Evolutionary conservation across 2,797 vertebrate genomes (phyloP).

Genomic region (Pristis pectinata): DNA sequence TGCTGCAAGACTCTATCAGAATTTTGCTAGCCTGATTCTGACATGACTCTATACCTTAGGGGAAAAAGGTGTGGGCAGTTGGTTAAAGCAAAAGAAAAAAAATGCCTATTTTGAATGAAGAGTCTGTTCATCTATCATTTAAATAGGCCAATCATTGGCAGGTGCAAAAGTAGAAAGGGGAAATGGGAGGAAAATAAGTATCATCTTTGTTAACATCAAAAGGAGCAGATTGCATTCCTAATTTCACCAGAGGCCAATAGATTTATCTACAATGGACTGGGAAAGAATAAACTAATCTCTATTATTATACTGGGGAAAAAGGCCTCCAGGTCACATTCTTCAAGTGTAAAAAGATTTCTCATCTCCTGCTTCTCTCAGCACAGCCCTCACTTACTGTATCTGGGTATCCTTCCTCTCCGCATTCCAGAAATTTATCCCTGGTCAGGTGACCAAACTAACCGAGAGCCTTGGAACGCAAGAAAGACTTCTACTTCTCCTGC

Average conservation of each 20-base stretch:
- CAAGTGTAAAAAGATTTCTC: not conserved
- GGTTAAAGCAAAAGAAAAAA: not conserved
- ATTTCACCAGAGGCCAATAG: slow-evolving; percentile 13
- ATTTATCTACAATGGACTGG: slow-evolving; percentile 7
- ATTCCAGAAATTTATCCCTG: not conserved
- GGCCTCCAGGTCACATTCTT: not conserved
- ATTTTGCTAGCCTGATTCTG: not conserved
- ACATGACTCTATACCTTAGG: not conserved
- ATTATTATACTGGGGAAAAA: not conserved
- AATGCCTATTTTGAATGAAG: not conserved
- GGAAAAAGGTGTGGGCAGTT: not conserved
- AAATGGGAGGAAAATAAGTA: not conserved
- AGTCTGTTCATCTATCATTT: not conserved
- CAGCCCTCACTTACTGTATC: not conserved
- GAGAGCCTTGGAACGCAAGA: not conserved
- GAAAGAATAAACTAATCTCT: slow-evolving; percentile 25
- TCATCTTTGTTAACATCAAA: slow-evolving; percentile 25
- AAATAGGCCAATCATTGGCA: not conserved
- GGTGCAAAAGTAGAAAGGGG: not conserved
- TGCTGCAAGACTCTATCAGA: too few relatives aligned
- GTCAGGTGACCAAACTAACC: not conserved
- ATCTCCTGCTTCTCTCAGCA: not conserved
- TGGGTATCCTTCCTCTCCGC: not conserved
- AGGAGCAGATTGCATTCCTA: not conserved
- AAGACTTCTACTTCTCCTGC: not conserved